Percentiles rank a stretch among this genome's conserved stretches.
Conservation (phyloP, 1,140 invertebrate genomes). For the Calephelis virginiensis region DNA sequence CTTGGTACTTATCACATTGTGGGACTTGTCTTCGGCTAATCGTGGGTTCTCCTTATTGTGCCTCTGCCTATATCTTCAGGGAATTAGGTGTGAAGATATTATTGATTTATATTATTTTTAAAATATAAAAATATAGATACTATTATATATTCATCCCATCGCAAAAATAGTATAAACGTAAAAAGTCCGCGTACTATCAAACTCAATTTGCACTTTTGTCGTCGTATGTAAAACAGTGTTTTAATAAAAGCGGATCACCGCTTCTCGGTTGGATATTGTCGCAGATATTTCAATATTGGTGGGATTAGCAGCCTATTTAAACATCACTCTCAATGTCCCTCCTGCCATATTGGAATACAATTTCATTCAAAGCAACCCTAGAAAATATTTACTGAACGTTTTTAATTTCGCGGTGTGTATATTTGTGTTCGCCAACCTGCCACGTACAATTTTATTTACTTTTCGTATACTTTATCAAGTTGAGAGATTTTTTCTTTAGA, state of each 20-base stretch:
- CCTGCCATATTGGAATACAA: constrained; percentile 68
- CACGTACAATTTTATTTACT: constrained; percentile 4
- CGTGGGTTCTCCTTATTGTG: too few species aligned
- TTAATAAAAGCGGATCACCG: constrained; percentile 75
- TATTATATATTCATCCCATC: too few species aligned
- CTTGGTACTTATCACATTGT: too few species aligned
- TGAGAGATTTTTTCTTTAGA: too few species aligned
- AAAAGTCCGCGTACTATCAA: not conserved
- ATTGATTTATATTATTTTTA: too few species aligned
- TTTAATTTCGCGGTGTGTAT: constrained; percentile 55
- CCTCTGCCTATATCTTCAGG: too few species aligned
- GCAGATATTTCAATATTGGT: constrained; percentile 75
- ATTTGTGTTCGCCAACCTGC: constrained; percentile 18
- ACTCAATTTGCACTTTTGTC: constrained; percentile 41
- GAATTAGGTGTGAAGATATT: too few species aligned
- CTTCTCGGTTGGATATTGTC: constrained; percentile 65
- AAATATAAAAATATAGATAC: too few species aligned
- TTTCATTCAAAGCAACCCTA: constrained; percentile 58
- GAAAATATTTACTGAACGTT: constrained; percentile 69
- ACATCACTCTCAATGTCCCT: constrained; percentile 63
- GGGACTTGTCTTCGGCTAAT: too few species aligned
- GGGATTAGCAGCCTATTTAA: constrained; percentile 74
- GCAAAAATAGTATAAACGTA: too few species aligned
- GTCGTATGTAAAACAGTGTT: constrained; percentile 61
- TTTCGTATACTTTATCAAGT: not conserved